Base-by-base conservation (phyloP, 2,113 vertebrate genomes). In the Sakesphorus luctuosus region DNA sequence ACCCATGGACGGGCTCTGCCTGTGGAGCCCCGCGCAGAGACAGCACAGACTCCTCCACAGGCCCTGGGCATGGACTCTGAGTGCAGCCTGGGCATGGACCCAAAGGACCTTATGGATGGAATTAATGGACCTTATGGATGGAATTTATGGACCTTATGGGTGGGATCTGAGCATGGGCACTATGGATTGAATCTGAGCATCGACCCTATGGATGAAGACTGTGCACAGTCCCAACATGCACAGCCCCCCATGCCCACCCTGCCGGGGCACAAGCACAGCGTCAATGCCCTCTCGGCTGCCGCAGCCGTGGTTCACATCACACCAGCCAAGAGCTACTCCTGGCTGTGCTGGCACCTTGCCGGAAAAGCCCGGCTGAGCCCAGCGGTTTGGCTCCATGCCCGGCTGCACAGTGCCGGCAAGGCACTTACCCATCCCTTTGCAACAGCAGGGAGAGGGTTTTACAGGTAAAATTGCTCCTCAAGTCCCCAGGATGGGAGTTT, bases 251-350 rank as follows among this genome's bases (percentile, higher is more conserved):
- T 3, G 66, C 47, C 0, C 59, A 40, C 26, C 46, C 23, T 9
- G 8, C 5, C 7, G 4, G 19, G 56, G 36, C 21, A 11, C 26
- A 16, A 10, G 26, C n/a, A 1, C 18, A 3, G 43, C 3, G 15
- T 43, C 13, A 1, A 1, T 3, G 25, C 25, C 1, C 24, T 14
- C 21, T 2, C 10, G 50, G 50, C 35, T 3, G 1, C 26, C 7
- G 33, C 9, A 0, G 53, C 71, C 19, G 17, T 2, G 58, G 33
- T 18, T 88, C 43, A 5, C 58, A 10, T 40, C 58, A 0, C 87
- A 1, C 18, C 18, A 9, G 53, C 9, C 20, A 14, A n/a, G 33
- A 13, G 71, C 55, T 31, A 2, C 2, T 13, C n/a, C 82, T 13
- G 58, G 7, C 21, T 5, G 7, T 5, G 44, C 61, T 20, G 3